A percentile compares a stretch with the other conserved stretches of the same genome.
Conservation (phyloP, 1,140 invertebrate species). For the Amphibalanus amphitrite region DNA sequence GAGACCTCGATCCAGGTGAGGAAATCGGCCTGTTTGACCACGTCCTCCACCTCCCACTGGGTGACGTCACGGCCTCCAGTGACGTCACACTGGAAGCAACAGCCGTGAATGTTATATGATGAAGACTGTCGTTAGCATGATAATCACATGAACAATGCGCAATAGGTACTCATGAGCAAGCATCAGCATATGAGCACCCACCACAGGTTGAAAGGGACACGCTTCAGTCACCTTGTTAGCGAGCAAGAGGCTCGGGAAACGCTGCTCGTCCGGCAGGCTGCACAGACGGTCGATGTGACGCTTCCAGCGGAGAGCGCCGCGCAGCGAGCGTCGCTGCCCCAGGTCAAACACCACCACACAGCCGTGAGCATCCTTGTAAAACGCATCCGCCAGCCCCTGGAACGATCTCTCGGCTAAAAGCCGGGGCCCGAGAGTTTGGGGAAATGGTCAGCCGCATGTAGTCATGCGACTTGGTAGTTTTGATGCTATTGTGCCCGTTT, state of each 20-base stretch:
- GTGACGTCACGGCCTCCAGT: constrained; percentile 30
- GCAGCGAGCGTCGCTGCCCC: constrained; percentile 36
- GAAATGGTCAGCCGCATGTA: too few species aligned
- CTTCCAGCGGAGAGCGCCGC: constrained; percentile 40
- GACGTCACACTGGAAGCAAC: constrained; percentile 15
- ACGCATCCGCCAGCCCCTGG: constrained; percentile 42
- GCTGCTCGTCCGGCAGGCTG: constrained; percentile 32
- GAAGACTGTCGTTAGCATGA: too few species aligned
- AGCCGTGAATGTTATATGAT: too few species aligned
- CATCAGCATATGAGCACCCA: too few species aligned
- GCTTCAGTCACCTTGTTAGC: constrained; percentile 38
- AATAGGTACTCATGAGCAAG: too few species aligned
- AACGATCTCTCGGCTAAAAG: constrained; percentile 21
- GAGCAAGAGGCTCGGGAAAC: constrained; percentile 37
- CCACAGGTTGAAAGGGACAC: too few species aligned
- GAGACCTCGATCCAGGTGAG: constrained; percentile 42
- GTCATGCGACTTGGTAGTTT: too few species aligned
- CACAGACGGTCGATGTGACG: constrained; percentile 41
- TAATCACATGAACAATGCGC: too few species aligned
- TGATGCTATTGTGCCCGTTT: too few species aligned
- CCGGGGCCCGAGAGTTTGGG: too few species aligned
- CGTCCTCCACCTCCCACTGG: constrained; percentile 37
- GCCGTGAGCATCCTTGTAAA: constrained; percentile 42
- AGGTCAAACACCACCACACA: constrained; percentile 44
- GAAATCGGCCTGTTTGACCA: constrained; percentile 40